Conservation (phyloP, 2,888 invertebrate species). For the Cataglyphis rosenhaueri region DNA sequence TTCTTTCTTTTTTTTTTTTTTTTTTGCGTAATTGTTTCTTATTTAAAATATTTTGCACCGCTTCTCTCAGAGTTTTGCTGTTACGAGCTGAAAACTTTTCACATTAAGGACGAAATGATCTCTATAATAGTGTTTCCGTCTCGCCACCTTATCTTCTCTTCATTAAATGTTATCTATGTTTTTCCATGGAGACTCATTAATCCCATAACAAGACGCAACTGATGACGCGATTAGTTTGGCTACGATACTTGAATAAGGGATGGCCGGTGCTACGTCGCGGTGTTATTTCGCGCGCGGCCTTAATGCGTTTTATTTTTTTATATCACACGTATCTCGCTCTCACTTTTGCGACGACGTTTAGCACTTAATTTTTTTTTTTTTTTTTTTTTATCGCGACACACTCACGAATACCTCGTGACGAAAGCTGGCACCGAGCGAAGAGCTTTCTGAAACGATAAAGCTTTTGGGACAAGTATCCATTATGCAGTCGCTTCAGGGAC, state of each 20-base stretch:
- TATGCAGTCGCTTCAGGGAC: conserved; percentile 50
- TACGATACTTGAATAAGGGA: conserved; percentile 28
- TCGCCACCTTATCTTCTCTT: conserved; percentile 34
- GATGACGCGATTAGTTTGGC: conserved; percentile 50
- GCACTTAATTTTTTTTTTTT: conserved; percentile 25
- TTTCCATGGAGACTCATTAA: conserved; percentile 42
- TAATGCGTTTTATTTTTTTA: conserved; percentile 63
- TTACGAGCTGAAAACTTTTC: conserved; percentile 46
- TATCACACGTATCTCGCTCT: conserved; percentile 34
- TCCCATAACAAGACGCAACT: conserved; percentile 22
- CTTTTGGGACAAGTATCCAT: conserved; percentile 51
- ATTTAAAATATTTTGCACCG: conserved; percentile 37
- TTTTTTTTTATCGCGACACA: conserved; percentile 3
- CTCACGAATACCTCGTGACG: neutral
- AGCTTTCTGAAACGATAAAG: conserved; percentile 49
- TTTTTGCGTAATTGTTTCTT: conserved; percentile 21
- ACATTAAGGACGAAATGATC: conserved; percentile 42
- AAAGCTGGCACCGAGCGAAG: neutral
- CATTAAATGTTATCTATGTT: conserved; percentile 42
- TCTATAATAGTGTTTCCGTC: conserved; percentile 34
- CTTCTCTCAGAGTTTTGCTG: conserved; percentile 4
- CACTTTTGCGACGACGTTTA: conserved; percentile 30
- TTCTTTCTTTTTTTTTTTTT: neutral
- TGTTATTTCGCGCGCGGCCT: conserved; percentile 48
- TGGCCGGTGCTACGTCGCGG: conserved; percentile 11